Base-by-base conservation (phyloP, 2,888 invertebrate species). In the Athripsodes cinereus region DNA sequence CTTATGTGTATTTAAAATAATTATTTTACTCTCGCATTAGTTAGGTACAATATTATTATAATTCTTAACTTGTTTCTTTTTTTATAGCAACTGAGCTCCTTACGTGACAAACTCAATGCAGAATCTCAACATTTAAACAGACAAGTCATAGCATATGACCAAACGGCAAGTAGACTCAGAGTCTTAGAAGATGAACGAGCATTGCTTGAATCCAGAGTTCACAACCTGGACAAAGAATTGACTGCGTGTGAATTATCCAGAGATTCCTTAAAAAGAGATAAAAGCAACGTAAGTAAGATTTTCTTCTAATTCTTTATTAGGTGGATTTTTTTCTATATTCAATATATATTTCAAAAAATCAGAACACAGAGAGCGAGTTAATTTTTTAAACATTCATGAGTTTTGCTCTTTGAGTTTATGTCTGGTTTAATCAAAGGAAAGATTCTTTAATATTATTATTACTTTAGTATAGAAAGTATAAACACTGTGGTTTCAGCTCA, bases 161-260 rank as follows among this genome's bases (percentile, higher is more conserved):
- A 81, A 71, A 84, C 83, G 1, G 81, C 81, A 21, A 74, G 79
- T 3, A 78, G 85, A 51, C 79, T 87, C 21, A 79, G 89, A 52
- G 79, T 81, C 54, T 73, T 89, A n/a, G 89, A 91, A 65, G 86
- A 87, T 55, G 92, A 93, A 67, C 84, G 88, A 63, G 80, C 83
- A 52, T 82, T 86, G 64, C 73, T 92, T 21, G 88, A 90, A 66
- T 80, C 84, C 52, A 84, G 89, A 61, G 75, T 94, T 57, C 87
- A 90, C 67, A 90, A 90, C 68, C 76, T 87, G 16, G 92, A 93
- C 67, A 81, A 86, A 0, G 94, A 95, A 69, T 79, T 93, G 26
- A 85, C 84, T 58, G 80, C 87, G 1, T 79, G 83, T 35, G 90
- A 90, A 68, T 74, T 87, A 3, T 79, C 87, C 10, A 81, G 85